phyloP scores from a whole-genome alignment of 2,113 vertebrate species.

The Chloebia gouldiae region DNA sequence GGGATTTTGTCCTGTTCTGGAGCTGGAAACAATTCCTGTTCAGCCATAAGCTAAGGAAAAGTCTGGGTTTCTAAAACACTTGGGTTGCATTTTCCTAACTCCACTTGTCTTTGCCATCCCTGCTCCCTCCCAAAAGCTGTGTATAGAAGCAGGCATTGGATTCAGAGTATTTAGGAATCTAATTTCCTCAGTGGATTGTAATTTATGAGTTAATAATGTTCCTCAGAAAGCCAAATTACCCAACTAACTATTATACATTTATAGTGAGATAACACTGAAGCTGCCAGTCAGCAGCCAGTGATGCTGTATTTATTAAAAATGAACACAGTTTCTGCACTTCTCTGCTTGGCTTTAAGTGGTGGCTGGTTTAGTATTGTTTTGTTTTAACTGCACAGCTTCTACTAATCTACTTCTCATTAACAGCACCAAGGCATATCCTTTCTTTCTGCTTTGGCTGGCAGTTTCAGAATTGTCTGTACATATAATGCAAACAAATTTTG shows the following conservation, averaged over 20 bases:
- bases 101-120: accelerated
- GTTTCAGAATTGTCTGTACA: not conserved
- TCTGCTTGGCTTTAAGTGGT: not conserved
- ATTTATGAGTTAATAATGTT: not conserved
- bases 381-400: not conserved
- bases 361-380: not conserved
- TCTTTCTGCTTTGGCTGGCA: slow-evolving; percentile 13
- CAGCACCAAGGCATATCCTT: not conserved
- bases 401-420: slow-evolving; percentile 4
- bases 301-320: not conserved
- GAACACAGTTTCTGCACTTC: not conserved
- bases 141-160: not conserved
- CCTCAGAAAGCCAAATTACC: not conserved
- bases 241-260: not conserved
- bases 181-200: not conserved
- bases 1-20: not conserved
- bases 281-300: not conserved
- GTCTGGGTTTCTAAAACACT: not conserved
- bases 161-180: not conserved
- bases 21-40: not conserved
- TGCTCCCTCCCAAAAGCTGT: not conserved
- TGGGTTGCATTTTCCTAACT: not conserved
- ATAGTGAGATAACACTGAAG: not conserved
- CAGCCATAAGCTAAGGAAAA: not conserved
- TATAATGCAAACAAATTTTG: not conserved